Conservation (phyloP, 2,113 vertebrate species). For the Psettodes erumei region DNA sequence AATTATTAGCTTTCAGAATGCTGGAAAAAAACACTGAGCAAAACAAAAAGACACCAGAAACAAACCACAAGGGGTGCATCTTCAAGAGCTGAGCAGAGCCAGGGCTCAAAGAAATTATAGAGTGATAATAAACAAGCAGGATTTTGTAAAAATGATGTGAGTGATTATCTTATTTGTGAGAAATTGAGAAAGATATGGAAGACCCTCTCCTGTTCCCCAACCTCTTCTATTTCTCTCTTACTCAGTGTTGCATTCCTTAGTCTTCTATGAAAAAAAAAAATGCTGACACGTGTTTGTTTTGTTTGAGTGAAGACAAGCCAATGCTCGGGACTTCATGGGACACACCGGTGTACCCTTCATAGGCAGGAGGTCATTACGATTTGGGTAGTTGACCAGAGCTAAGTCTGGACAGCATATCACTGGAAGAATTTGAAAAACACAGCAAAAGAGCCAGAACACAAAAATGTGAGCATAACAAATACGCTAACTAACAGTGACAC, state of each 20-base stretch:
- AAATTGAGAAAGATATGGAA: constrained; percentile 9
- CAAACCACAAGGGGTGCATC: not conserved
- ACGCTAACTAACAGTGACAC: constrained; percentile 17
- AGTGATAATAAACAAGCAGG: constrained; percentile 48
- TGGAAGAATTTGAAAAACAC: constrained; percentile 1
- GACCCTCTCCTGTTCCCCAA: not conserved
- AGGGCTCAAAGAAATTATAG: constrained; percentile 13
- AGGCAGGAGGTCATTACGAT: constrained; percentile 1
- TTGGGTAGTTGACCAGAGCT: constrained; percentile 1
- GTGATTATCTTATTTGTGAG: constrained; percentile 47
- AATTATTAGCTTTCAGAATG: not conserved
- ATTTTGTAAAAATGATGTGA: constrained; percentile 73
- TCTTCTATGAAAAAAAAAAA: not conserved
- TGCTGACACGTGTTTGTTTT: not conserved
- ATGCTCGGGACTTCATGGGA: not conserved
- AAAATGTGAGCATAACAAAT: not conserved
- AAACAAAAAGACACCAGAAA: constrained; percentile 24
- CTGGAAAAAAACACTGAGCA: constrained; percentile 7
- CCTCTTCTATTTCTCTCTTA: not conserved
- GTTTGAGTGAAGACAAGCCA: not conserved
- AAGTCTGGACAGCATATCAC: not conserved
- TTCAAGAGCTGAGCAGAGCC: constrained; percentile 8
- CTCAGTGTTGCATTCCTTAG: not conserved
- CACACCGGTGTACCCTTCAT: not conserved
- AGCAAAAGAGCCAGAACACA: constrained; percentile 17